These are phyloP conservation scores for Gymnarchus niloticus DNA, from an alignment of 2,113 vertebrate species.

Conservation along the genomic window DNA sequence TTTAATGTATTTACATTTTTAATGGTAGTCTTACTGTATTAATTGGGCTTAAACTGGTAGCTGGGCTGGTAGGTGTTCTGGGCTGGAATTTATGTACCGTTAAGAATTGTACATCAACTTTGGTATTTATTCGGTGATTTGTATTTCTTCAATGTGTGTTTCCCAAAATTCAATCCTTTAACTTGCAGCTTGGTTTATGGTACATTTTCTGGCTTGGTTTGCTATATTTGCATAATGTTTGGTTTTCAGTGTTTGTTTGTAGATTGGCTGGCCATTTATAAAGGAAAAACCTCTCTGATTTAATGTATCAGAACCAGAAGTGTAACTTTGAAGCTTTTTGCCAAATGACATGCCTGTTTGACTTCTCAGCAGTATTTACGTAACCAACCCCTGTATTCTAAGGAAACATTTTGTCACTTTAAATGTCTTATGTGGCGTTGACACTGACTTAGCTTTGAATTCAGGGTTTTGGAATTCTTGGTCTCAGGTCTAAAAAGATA, in stretches of 20 bases:
- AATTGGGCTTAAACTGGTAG: neutral
- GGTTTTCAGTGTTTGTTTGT: neutral
- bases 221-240: neutral
- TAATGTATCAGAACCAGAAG: neutral
- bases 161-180: neutral
- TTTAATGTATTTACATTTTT: neutral
- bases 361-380: neutral
- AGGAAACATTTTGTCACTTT: neutral
- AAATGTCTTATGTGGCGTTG: neutral
- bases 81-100: neutral
- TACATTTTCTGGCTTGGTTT: neutral
- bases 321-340: conserved; percentile 7
- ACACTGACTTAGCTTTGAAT: conserved; percentile 19
- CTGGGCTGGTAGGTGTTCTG: neutral
- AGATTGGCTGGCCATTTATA: neutral
- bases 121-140: neutral
- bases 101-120: neutral
- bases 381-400: neutral
- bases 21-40: neutral
- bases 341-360: neutral
- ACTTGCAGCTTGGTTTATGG: neutral
- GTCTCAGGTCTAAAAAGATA: conserved; percentile 26
- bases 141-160: neutral
- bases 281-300: neutral
- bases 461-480: conserved; percentile 14